These are phyloP conservation scores for Penelope pileata DNA, from an alignment of 2,113 vertebrate species.

Conservation along the genomic window DNA sequence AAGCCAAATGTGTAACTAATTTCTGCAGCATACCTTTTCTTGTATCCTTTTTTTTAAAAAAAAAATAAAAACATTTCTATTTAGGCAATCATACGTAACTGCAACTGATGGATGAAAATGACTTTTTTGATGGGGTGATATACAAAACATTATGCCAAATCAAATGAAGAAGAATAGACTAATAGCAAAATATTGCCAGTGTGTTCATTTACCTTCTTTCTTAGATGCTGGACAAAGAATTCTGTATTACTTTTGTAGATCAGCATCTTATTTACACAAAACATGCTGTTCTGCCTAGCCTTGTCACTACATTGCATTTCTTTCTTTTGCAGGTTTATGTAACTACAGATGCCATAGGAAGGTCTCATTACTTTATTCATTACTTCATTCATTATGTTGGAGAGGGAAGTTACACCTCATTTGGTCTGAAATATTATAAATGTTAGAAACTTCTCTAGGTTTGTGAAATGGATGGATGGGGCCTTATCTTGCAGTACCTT, in stretches of 20 bases:
- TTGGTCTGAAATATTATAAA: not conserved
- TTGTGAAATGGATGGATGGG: not conserved
- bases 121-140: not conserved
- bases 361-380: not conserved
- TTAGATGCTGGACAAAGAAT: not conserved
- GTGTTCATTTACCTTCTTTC: not conserved
- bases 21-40: not conserved
- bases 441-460: not conserved
- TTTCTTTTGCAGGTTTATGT: not conserved
- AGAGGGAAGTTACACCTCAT: not conserved
- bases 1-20: not conserved
- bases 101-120: not conserved
- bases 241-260: not conserved
- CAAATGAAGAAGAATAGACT: not conserved
- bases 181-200: not conserved
- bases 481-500: not conserved
- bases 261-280: not conserved
- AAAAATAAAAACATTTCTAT: too few species aligned
- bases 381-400: not conserved
- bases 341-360: not conserved
- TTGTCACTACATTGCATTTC: not conserved
- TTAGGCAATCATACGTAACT: not conserved
- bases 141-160: not conserved
- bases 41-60: not conserved
- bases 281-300: not conserved